These are phyloP conservation scores for cattle (Bos taurus) DNA, from an alignment of 2,113 vertebrate genomes.

Conservation along the genomic window DNA sequence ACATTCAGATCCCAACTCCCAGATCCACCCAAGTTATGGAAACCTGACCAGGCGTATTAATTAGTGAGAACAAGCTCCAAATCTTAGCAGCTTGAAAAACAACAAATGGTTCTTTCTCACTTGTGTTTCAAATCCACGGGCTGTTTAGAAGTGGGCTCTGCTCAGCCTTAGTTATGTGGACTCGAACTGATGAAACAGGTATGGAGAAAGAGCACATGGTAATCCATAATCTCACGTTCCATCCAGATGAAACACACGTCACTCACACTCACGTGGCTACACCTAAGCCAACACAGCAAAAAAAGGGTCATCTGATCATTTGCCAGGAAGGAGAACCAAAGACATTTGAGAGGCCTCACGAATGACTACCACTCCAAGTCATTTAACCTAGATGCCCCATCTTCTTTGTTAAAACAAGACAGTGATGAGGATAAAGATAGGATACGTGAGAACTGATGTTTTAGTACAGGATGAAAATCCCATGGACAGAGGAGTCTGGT, in stretches of 20 bases:
- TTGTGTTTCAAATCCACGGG: not conserved
- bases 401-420: not conserved
- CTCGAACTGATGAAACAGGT: not conserved
- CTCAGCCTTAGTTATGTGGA: not conserved
- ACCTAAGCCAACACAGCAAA: not conserved
- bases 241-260: not conserved
- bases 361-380: not conserved
- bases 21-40: not conserved
- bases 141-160: not conserved
- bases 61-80: not conserved
- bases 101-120: not conserved
- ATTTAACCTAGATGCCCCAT: not conserved
- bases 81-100: not conserved
- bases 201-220: rapidly evolving
- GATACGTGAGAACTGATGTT: not conserved
- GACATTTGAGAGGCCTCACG: not conserved
- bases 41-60: not conserved
- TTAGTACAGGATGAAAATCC: not conserved
- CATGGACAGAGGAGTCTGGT: too few relatives aligned
- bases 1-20: not conserved
- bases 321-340: not conserved
- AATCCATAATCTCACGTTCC: not conserved
- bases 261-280: not conserved
- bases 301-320: too few relatives aligned
- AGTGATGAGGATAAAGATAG: not conserved